Evolutionary conservation across 53 echinoderm and acorn worm species (phyloP), one percentile per base, ranked within the genome.

Genomic region (Actinopyga echinites): DNA sequence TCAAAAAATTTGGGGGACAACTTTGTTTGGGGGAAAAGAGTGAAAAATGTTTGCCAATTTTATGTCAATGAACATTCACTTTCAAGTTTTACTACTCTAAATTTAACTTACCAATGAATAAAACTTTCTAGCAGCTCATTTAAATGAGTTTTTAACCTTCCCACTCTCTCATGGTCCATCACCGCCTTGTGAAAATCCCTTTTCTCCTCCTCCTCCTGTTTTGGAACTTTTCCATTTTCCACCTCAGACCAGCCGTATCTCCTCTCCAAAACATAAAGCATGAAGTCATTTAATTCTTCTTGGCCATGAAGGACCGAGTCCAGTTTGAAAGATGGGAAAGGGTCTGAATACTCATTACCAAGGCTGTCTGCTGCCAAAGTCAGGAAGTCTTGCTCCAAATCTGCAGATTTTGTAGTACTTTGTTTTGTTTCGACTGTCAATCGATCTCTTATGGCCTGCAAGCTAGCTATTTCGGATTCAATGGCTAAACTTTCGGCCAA

Each of bases 181-280:
- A 82, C 37, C 66, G 61, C 19, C 13, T 21, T 21, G 24, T 32
- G 57, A 2, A 28, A 63, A 63, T 28, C 64, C 21, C 34, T 30
- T 59, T 59, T 10, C 60, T 59, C 23, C 5, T 59, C 25, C 8
- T 65, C 21, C 8, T 30, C 65, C 0, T 65, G 31, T 34, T 32
- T 34, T 15, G 40, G n/a, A 12, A 25, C 64, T 55, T 56, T 22
- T 54, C 58, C 59, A 33, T 49, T 84, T 54, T 84, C 69, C n/a
- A 80, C 85, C 64, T 96, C 93, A 37, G 95, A 93, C 93, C 96
- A 96, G 44, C 96, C 93, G 55, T 83, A 96, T 15, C 96, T 82
- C 24, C 96, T 88, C 83, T 86, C 87, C 69, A 93, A 91, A 34
- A 93, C 85, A 31, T 93, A 93, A 68, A 91, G 87, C 3, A 89